Evolutionary conservation across 2,888 invertebrate genomes (phyloP), one percentile per base, ranked within the genome.

Genomic region (Ditylenchus weischeri): DNA sequence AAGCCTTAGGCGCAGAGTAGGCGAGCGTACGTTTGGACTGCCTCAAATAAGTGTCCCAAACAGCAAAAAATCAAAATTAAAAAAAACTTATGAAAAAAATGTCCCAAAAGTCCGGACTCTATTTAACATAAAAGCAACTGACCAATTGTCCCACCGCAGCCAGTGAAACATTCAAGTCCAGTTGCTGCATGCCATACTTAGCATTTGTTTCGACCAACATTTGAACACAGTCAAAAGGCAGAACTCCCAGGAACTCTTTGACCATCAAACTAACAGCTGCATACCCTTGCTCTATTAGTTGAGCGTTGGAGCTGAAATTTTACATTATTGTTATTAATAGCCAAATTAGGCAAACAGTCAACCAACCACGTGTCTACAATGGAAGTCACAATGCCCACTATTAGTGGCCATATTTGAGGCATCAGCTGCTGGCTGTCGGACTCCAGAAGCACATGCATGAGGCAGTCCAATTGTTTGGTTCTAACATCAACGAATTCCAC

Each of bases 141-240:
- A 93, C 93, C 91, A 95, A 90, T 63, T 94, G 87, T 21, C 95
- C 95, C 63, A 98, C 91, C 54, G 96, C 94, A 7, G 95, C 95
- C 51, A 98, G 87, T 38, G 93, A 93, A 82, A 96, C 94, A 85
- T 98, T 98, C 64, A 96, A 87, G 85, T 98, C 95, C 84, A 92
- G 91, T 54, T 91, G 91, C 86, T 98, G 98, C 19, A 90, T 89
- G 23, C 95, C 95, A 86, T 95, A 98, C 83, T 91, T 92, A 0
- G 93, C 91, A 6, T 94, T 93, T 91, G 93, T 61, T 90, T 87
- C 36, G 91, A 91, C 77, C 8, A 83, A 73, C 49, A 76, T 72
- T 15, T 76, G 72, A 77, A 96, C 88, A 84, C 93, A 94, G 72
- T 90, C 87, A 86, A 91, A 91, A 0, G 94, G 93, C 86, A 96